Evolutionary conservation across 2,113 vertebrate genomes (phyloP).

Genomic region (Thalassarche chlororhynchos): DNA sequence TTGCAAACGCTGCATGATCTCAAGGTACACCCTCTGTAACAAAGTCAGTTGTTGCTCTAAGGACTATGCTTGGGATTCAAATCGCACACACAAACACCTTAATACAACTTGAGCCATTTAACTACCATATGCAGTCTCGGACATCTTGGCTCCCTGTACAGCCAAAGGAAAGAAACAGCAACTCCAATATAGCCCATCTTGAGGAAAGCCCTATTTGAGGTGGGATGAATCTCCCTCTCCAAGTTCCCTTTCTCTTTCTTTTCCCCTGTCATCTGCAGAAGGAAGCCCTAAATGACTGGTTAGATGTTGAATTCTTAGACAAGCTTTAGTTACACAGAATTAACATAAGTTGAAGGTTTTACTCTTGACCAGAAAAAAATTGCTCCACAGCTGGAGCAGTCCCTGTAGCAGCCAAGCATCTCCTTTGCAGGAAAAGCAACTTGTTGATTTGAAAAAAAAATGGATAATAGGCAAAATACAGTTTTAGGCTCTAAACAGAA

Average conservation of each 20-base stretch:
- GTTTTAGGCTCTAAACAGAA: neutral
- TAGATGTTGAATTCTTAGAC: neutral
- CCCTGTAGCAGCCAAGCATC: neutral
- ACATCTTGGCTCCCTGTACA: neutral
- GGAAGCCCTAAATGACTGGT: neutral
- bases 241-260: neutral
- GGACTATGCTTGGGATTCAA: neutral
- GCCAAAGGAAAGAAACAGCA: neutral
- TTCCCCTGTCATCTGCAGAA: neutral
- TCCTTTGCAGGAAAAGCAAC: neutral
- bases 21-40: neutral
- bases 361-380: neutral
- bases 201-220: neutral
- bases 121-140: neutral
- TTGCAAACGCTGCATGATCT: neutral
- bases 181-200: neutral
- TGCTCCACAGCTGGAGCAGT: neutral
- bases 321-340: neutral
- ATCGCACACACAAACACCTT: neutral
- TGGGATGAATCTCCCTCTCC: neutral
- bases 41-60: neutral
- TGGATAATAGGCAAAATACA: neutral
- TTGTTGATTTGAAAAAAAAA: neutral
- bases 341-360: neutral
- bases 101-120: neutral